Evolutionary conservation across 2,113 vertebrate genomes (phyloP).

Genomic region (Paramisgurnus dabryanus): DNA sequence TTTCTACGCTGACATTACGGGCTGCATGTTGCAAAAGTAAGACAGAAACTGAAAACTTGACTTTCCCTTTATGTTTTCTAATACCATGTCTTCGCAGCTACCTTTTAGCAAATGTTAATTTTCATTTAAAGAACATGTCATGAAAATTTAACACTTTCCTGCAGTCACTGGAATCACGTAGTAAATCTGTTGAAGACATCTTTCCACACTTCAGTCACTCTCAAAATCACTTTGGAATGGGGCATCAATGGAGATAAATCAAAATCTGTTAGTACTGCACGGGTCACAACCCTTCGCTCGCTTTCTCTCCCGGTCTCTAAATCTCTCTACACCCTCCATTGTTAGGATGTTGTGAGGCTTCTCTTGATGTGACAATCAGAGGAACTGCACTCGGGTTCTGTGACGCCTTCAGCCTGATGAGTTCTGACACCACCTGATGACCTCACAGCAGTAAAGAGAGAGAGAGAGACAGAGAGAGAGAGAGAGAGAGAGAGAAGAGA

Average conservation of each 20-base stretch:
- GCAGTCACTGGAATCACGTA: conserved; percentile 6
- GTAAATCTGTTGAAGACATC: conserved; percentile 23
- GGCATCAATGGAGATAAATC: conserved; percentile 43
- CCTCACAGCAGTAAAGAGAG: conserved; percentile 1
- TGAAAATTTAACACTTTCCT: conserved; percentile 16
- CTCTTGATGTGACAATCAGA: conserved; percentile 24
- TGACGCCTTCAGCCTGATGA: conserved; percentile 37
- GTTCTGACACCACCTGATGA: conserved; percentile 48
- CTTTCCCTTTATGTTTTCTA: neutral
- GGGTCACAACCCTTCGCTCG: neutral
- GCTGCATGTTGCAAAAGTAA: neutral
- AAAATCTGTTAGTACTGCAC: conserved; percentile 13
- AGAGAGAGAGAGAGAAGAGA: conserved; percentile 1
- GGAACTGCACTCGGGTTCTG: conserved; percentile 25
- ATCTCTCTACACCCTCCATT: conserved; percentile 6
- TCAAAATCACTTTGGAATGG: conserved; percentile 13
- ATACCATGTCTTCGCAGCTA: neutral
- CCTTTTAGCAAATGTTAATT: conserved; percentile 17
- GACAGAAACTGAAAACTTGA: neutral
- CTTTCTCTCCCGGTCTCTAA: neutral
- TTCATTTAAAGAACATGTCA: conserved; percentile 46
- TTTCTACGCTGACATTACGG: neutral
- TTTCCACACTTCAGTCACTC: neutral
- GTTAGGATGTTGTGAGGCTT: conserved; percentile 14
- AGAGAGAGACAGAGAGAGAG: conserved; percentile 3